A percentile compares a stretch with the other conserved stretches of the same genome.
Conservation (phyloP, 2,888 invertebrate species). For the Pasiphila rectangulata region DNA sequence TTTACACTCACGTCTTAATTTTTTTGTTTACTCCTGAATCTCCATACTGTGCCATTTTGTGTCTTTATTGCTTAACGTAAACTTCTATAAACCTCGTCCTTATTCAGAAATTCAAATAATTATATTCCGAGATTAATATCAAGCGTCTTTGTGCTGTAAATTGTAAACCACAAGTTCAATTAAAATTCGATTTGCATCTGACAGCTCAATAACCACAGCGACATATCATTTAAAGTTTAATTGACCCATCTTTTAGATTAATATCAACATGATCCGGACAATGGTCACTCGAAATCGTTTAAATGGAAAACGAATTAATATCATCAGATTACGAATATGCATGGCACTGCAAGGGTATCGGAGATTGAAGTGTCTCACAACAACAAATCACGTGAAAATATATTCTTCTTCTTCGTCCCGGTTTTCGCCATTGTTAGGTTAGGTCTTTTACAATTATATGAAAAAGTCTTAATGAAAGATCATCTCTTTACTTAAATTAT, state of each 20-base stretch:
- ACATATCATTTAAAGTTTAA: slow-evolving; percentile 21
- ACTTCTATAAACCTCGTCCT: too few relatives aligned
- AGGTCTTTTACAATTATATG: too few relatives aligned
- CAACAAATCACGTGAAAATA: not conserved
- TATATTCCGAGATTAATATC: slow-evolving; percentile 19
- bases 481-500: too few relatives aligned
- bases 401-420: too few relatives aligned
- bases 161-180: slow-evolving; percentile 21
- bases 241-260: slow-evolving; percentile 23
- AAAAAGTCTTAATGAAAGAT: too few relatives aligned
- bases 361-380: not conserved
- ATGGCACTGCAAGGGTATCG: not conserved
- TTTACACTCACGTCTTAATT: too few relatives aligned
- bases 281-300: slow-evolving; percentile 1
- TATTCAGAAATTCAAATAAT: slow-evolving; percentile 1
- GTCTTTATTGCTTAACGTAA: too few relatives aligned
- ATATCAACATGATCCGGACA: slow-evolving; percentile 8
- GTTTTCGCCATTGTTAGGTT: too few relatives aligned
- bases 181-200: slow-evolving; percentile 25
- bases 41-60: too few relatives aligned
- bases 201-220: slow-evolving; percentile 26
- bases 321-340: not conserved
- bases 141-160: slow-evolving; percentile 16
- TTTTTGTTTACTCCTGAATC: too few relatives aligned
- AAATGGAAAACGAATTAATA: not conserved